Conservation (phyloP, 1,140 invertebrate genomes). For the Saccostrea echinata region DNA sequence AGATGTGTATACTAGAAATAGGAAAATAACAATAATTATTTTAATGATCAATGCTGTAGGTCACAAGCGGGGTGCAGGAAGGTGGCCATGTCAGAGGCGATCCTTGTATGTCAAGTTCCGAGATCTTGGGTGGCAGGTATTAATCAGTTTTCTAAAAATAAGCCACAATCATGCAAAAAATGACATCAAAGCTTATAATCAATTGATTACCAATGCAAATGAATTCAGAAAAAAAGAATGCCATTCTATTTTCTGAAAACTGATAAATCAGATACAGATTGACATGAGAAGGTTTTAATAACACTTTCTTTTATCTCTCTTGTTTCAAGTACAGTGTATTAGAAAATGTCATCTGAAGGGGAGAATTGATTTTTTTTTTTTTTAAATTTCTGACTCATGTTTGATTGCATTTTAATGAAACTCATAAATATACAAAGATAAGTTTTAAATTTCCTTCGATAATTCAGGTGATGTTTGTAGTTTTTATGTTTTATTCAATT, state of each 20-base stretch:
- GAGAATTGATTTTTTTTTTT: constrained; percentile 32
- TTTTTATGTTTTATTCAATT: too few species aligned
- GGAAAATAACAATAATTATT: neutral
- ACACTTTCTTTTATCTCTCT: neutral
- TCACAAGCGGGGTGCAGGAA: constrained; percentile 35
- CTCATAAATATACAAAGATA: too few species aligned
- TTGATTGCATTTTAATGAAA: too few species aligned
- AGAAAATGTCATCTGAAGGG: neutral
- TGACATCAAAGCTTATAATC: neutral
- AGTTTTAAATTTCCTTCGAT: too few species aligned
- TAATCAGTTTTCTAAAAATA: constrained; percentile 38
- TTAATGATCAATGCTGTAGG: constrained; percentile 34
- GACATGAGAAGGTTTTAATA: neutral
- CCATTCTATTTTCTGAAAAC: neutral
- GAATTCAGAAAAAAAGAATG: neutral
- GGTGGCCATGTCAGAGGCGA: constrained; percentile 87
- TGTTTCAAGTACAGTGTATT: neutral
- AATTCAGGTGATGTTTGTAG: too few species aligned
- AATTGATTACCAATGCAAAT: constrained; percentile 13
- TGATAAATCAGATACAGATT: neutral
- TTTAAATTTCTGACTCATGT: too few species aligned
- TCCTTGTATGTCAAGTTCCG: constrained; percentile 96
- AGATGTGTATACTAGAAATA: constrained; percentile 4
- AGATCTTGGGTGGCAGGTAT: constrained; percentile 94
- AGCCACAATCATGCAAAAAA: neutral